Evolutionary conservation across 2,888 invertebrate genomes (phyloP).

Genomic region (Villa cingulata): DNA sequence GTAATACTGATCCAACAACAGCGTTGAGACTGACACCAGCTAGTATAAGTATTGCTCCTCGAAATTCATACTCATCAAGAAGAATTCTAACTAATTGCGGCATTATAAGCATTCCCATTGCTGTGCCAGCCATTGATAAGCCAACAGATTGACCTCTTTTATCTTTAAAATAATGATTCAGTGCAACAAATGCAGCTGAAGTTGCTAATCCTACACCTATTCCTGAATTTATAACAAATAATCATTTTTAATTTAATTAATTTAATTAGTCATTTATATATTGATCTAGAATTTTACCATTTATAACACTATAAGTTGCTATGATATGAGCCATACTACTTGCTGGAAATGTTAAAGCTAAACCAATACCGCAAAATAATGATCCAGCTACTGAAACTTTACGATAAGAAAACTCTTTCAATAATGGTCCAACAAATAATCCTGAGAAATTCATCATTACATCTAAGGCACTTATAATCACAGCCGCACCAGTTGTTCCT

Average conservation of each 20-base stretch:
- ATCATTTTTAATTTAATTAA: background rate
- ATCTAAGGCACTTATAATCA: slow-evolving; percentile 63
- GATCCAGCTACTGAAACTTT: slow-evolving; percentile 57
- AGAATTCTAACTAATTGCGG: slow-evolving; percentile 57
- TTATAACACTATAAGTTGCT: slow-evolving; percentile 59
- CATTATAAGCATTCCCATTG: slow-evolving; percentile 65
- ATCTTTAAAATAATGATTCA: slow-evolving; percentile 63
- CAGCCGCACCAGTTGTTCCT: slow-evolving; percentile 58
- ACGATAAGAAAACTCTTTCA: slow-evolving; percentile 59
- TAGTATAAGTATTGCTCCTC: slow-evolving; percentile 53
- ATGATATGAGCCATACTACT: slow-evolving; percentile 57
- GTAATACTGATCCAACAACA: slow-evolving; percentile 49
- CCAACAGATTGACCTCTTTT: slow-evolving; percentile 69
- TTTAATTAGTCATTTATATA: background rate
- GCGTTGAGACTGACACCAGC: slow-evolving; percentile 55
- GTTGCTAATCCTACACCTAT: slow-evolving; percentile 65
- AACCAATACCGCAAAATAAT: slow-evolving; percentile 49
- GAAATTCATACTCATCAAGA: slow-evolving; percentile 48
- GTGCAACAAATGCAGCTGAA: slow-evolving; percentile 62
- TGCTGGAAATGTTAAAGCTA: slow-evolving; percentile 54
- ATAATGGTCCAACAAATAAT: slow-evolving; percentile 60
- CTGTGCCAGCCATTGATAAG: slow-evolving; percentile 65
- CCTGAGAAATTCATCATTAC: slow-evolving; percentile 68
- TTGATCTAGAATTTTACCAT: slow-evolving; percentile 46
- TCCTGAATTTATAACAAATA: slow-evolving; percentile 36